Evolutionary conservation across 2,113 vertebrate genomes (phyloP), one percentile per base, ranked within the genome.

Genomic region (Urocitellus parryii): DNA sequence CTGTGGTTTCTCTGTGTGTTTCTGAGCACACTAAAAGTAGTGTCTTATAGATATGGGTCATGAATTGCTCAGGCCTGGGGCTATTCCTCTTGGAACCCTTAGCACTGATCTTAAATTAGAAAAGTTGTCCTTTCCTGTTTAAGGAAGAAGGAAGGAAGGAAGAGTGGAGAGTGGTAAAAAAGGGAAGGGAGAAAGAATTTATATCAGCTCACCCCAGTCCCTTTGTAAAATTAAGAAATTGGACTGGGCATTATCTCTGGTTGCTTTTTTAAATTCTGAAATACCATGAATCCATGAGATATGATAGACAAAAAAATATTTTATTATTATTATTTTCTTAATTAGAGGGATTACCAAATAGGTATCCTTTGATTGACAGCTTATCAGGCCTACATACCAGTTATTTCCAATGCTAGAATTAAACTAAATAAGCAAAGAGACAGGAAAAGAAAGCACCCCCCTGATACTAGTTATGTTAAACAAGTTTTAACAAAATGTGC

Each of bases 361-460:
- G n/a, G 32, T 45, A 72, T 85, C 14, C 29, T 76, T 53, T 90
- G 18, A 77, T 7, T 42, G 72, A 91, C 3, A 61, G 9, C 58
- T 84, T 83, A 27, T 80, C 73, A 90, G 39, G 8, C n/a, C 70
- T 67, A 56, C 8, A 42, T 9, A 68, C 9, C 68, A 73, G 79
- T 94, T 94, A 92, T 73, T 77, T 79, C 53, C 32, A 94, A 84
- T 18, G 5, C 63, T 67, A 51, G 53, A 89, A 86, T 95, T 94
- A 68, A 96, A 90, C 63, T 74, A 83, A 91, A 81, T 39, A n/a
- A 78, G 53, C 5, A 67, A 65, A 85, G 4, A 67, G 53, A 74
- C 10, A 72, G 74, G 73, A 70, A 78, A 91, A 51, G 48, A 87
- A 63, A n/a, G 10, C 27, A 11, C 2, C 22, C 10, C 42, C 45